Base-by-base conservation (phyloP, 1,140 invertebrate species). In the Heliconius nattereri region DNA sequence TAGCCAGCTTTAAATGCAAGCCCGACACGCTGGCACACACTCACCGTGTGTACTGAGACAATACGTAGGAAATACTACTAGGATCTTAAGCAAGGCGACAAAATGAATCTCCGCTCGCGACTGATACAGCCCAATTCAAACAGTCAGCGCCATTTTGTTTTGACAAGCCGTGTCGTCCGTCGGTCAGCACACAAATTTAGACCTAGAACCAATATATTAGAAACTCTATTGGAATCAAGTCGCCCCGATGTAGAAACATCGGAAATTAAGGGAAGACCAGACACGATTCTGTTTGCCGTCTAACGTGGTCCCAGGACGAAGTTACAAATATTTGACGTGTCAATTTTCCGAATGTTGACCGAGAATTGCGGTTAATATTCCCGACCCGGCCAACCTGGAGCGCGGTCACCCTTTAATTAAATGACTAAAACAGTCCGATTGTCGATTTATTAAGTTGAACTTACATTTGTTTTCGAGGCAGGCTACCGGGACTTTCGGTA, bases 321-420 rank as follows among this genome's bases (percentile, higher is more conserved):
- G 91, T 92, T 92, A 92, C 93, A 94, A 94, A 94, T 94, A 94
- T 94, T 94, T 94, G 92, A 94, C 92, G 92, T 94, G 93, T 94
- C 93, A 93, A 94, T 94, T 94, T 93, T 92, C 91, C 90, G 91
- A 93, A 94, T 94, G 92, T 94, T 94, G 93, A 93, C 93, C 86
- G 91, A 93, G 92, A 91, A 92, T 94, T 93, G 92, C 89, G 93
- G 93, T 94, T 93, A 93, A 94, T 93, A 94, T 92, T 92, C 90
- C 88, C 88, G 88, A 90, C 90, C 92, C 90, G 89, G 78, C 81
- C 85, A 89, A 89, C 87, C 88, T 90, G 89, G 87, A 86, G 84
- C 89, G 84, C 89, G 87, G 90, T 85, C 88, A 90, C 87, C 89
- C 89, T 90, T 92, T 94, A 94, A 94, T 94, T 93, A 93, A 93